These are phyloP conservation scores for Cydia strobilella DNA, from an alignment of 1,140 invertebrate species.

Conservation along the genomic window DNA sequence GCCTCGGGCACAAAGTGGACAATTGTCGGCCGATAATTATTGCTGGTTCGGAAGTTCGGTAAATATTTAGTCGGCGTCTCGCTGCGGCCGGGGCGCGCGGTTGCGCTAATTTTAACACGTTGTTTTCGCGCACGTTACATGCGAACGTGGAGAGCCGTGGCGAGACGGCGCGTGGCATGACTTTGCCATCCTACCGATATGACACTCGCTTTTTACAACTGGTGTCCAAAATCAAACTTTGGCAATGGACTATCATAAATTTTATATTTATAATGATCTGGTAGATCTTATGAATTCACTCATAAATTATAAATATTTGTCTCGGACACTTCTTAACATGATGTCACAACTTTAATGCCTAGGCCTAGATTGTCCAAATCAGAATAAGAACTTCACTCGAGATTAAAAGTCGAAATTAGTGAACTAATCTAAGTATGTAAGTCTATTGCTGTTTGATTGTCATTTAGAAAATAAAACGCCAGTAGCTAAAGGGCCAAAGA, in stretches of 20 bases:
- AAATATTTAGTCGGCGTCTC: slow-evolving; percentile 32
- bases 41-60: slow-evolving; percentile 14
- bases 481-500: no score
- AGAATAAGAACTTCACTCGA: no score
- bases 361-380: no score
- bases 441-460: no score
- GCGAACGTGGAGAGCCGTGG: not conserved
- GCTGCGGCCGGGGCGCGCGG: slow-evolving; percentile 3
- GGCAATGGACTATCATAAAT: not conserved
- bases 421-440: no score
- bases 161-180: not conserved
- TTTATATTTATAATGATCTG: not conserved
- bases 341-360: no score
- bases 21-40: slow-evolving; percentile 18
- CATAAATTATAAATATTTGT: not conserved
- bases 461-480: no score
- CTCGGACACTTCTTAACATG: no score
- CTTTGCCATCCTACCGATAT: not conserved
- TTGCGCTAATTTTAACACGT: slow-evolving; percentile 22
- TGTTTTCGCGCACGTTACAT: slow-evolving; percentile 17
- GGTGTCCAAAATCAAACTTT: slow-evolving; percentile 8
- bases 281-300: not conserved
- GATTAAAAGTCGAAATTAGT: no score
- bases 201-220: not conserved
- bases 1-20: slow-evolving; percentile 13